Conservation (phyloP, 2,888 invertebrate species). For the Melipona beecheii region DNA sequence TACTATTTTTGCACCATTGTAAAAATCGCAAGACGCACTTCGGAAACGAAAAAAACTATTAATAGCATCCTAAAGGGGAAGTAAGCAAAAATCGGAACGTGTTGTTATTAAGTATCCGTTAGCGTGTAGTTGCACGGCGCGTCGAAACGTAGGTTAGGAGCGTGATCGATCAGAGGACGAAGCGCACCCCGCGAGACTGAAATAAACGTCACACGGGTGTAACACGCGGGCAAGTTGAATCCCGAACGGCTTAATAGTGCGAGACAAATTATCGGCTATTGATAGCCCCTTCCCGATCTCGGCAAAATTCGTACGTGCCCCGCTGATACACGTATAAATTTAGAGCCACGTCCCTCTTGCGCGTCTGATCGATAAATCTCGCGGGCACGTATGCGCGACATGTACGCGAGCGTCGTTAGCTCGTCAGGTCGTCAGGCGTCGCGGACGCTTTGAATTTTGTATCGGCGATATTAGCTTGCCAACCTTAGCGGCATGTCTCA, state of each 20-base stretch:
- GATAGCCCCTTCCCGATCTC: slow-evolving; percentile 40
- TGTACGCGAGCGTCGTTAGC: slow-evolving; percentile 75
- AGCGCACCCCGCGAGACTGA: slow-evolving; percentile 19
- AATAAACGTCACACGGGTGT: slow-evolving; percentile 38
- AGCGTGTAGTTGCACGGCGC: background rate
- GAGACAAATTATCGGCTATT: slow-evolving; percentile 50
- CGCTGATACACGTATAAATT: slow-evolving; percentile 45
- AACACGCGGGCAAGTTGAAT: slow-evolving; percentile 16
- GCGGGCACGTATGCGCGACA: slow-evolving; percentile 23
- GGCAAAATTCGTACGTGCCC: slow-evolving; percentile 10
- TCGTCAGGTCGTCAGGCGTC: slow-evolving; percentile 8
- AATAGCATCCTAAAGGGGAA: too few relatives aligned
- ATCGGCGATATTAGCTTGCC: slow-evolving; percentile 78
- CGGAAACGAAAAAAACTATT: too few relatives aligned
- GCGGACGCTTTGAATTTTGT: slow-evolving; percentile 70
- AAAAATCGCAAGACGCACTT: too few relatives aligned
- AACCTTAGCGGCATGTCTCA: slow-evolving; percentile 74
- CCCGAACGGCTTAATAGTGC: slow-evolving; percentile 18
- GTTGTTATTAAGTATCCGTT: background rate
- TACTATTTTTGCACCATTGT: too few relatives aligned
- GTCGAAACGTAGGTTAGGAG: background rate
- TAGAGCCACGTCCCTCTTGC: slow-evolving; percentile 42
- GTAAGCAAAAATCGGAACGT: too few relatives aligned
- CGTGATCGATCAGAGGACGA: slow-evolving; percentile 31
- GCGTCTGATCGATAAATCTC: slow-evolving; percentile 75